Evolutionary conservation across 2,113 vertebrate genomes (phyloP).

Genomic region (Oreocharis arfaki): DNA sequence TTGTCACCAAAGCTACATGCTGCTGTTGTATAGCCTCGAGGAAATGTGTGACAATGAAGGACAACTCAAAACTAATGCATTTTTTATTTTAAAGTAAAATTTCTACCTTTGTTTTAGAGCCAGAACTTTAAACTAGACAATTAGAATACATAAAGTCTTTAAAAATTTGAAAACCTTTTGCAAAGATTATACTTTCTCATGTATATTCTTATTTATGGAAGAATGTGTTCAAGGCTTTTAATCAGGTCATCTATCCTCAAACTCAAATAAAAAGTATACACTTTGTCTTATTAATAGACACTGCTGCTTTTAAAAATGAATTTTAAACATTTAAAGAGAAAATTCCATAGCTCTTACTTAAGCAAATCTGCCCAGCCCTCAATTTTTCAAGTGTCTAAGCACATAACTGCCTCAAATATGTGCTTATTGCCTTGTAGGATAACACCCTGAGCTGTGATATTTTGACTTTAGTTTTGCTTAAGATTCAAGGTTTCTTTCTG

Average conservation of each 20-base stretch:
- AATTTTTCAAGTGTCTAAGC: neutral
- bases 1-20: slow-evolving; percentile 41
- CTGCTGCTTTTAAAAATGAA: neutral
- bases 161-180: neutral
- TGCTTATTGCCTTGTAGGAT: neutral
- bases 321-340: neutral
- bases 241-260: neutral
- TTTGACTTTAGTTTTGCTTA: neutral
- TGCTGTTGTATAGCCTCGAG: slow-evolving; percentile 46
- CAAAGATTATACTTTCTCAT: neutral
- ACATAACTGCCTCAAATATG: neutral
- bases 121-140: neutral
- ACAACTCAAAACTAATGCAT: neutral
- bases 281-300: neutral
- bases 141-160: neutral
- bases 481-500: neutral
- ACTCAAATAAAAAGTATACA: neutral
- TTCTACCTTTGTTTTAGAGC: neutral
- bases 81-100: neutral
- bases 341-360: neutral
- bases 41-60: slow-evolving; percentile 35
- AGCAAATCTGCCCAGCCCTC: neutral
- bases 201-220: neutral
- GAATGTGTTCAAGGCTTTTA: neutral
- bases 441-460: neutral